Evolutionary conservation across 2,797 vertebrate species (phyloP).

Genomic region (Phoeniculus purpureus): DNA sequence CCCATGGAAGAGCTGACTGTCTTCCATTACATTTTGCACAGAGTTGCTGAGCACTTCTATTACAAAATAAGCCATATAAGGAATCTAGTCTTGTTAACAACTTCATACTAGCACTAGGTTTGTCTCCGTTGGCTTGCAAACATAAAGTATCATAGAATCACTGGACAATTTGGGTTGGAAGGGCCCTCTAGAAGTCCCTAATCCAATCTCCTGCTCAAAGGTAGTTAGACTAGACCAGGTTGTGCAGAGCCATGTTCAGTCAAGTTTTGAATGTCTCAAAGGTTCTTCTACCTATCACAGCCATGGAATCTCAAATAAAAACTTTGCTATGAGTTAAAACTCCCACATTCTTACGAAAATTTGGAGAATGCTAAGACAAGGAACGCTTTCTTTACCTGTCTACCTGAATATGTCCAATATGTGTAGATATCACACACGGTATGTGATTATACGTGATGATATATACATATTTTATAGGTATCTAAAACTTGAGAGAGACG

Average conservation of each 20-base stretch:
- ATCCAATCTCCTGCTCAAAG: neutral
- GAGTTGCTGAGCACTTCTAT: neutral
- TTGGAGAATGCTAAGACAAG: neutral
- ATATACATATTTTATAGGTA: too few relatives aligned
- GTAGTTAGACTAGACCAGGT: neutral
- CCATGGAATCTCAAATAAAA: neutral
- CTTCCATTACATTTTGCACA: neutral
- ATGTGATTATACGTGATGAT: neutral
- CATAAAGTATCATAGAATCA: neutral
- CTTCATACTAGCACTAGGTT: neutral
- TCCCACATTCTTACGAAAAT: neutral
- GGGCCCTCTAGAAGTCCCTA: neutral
- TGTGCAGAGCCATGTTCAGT: neutral
- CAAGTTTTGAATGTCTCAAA: neutral
- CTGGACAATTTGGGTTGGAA: neutral
- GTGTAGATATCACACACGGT: accelerated
- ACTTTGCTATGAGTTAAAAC: neutral
- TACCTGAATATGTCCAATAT: neutral
- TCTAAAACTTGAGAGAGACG: neutral
- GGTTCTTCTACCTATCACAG: accelerated
- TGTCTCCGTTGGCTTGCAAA: neutral
- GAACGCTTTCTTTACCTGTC: neutral
- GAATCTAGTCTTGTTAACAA: neutral
- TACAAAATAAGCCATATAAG: neutral
- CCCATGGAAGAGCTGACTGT: neutral